Evolutionary conservation across 1,140 invertebrate species (phyloP).

Genomic region (Eulimnadia texana): DNA sequence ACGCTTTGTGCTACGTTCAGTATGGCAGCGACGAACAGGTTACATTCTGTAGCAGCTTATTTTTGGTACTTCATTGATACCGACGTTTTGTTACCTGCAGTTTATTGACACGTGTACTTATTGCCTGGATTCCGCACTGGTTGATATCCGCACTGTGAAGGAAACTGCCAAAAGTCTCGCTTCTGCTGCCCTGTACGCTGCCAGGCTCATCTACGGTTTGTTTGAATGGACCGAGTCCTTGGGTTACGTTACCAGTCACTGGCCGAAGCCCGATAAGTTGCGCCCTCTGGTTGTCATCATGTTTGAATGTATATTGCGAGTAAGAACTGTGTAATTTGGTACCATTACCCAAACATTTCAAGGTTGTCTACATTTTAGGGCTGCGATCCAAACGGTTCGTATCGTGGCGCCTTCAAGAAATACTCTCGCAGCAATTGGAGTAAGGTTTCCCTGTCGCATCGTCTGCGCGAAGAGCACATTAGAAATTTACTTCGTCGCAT

Average conservation of each 20-base stretch:
- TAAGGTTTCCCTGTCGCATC: neutral
- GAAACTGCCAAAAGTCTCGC: neutral
- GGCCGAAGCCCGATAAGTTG: slow-evolving; percentile 1
- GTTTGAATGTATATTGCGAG: neutral
- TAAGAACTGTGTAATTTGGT: neutral
- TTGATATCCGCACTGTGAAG: neutral
- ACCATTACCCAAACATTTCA: neutral
- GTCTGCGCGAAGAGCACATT: neutral
- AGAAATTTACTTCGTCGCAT: neutral
- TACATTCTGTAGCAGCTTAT: too few species aligned
- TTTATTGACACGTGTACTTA: slow-evolving; percentile 5
- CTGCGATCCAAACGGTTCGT: neutral
- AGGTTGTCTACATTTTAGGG: neutral
- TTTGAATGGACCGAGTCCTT: neutral
- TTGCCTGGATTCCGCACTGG: slow-evolving; percentile 3
- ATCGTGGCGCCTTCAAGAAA: slow-evolving; percentile 9
- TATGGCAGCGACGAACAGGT: neutral
- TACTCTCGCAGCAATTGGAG: neutral
- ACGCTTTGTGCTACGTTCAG: neutral
- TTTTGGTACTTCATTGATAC: neutral
- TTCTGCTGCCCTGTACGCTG: neutral
- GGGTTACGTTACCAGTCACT: slow-evolving; percentile 6
- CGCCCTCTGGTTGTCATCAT: neutral
- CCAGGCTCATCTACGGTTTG: neutral
- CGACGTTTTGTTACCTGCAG: neutral